These are phyloP conservation scores for Rutilus rutilus DNA, from an alignment of 2,113 vertebrate species.

Conservation along the genomic window DNA sequence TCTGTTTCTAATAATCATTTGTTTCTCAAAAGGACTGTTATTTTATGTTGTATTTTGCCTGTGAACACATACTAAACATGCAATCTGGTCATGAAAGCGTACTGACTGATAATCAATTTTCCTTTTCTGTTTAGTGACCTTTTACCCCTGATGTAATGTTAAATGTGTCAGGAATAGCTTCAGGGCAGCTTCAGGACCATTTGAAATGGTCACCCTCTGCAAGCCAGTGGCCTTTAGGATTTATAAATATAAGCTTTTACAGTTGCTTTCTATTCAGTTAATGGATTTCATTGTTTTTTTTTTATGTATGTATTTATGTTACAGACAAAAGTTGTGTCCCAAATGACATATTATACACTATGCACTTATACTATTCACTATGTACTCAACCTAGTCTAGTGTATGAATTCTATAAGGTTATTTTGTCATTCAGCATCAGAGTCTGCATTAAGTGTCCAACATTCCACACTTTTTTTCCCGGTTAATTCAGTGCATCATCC, in stretches of 20 bases:
- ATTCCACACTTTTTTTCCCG: no score
- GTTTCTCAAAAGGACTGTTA: not conserved
- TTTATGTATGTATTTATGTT: not conserved
- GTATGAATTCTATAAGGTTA: no score
- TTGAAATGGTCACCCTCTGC: not conserved
- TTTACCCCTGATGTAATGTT: conserved; percentile 3
- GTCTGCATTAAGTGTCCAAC: no score
- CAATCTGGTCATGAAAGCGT: not conserved
- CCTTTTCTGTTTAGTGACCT: not conserved
- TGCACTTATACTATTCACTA: no score
- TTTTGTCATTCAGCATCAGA: no score
- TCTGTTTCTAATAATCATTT: not conserved
- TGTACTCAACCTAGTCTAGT: no score
- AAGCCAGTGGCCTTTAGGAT: not conserved
- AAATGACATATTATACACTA: no score
- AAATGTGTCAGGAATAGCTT: conserved; percentile 25
- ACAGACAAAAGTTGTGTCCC: no score
- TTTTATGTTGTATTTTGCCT: not conserved
- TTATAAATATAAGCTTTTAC: not conserved
- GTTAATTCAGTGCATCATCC: no score
- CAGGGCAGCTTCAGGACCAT: no score
- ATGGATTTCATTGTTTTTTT: not conserved
- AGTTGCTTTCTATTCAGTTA: not conserved
- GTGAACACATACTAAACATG: not conserved
- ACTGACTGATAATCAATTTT: conserved; percentile 8